Conservation (phyloP, 2,888 invertebrate genomes). For the Phanerotoma sp. region DNA sequence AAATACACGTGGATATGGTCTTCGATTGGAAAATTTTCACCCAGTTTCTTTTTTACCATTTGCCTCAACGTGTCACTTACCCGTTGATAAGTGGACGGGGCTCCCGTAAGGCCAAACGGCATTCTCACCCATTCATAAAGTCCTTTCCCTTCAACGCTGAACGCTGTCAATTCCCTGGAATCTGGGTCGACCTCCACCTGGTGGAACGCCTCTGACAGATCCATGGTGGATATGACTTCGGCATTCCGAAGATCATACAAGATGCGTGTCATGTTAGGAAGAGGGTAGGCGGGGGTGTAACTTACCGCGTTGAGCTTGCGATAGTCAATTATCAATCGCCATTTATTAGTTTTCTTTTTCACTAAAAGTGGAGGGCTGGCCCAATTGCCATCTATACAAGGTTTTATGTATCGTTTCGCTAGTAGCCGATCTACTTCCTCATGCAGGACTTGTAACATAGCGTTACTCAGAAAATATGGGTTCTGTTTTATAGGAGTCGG, state of each 20-base stretch:
- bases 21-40: neutral
- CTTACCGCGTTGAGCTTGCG: conserved; percentile 19
- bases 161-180: conserved; percentile 20
- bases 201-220: conserved; percentile 17
- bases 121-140: conserved; percentile 20
- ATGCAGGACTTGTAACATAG: conserved; percentile 11
- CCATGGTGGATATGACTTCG: conserved; percentile 30
- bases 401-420: conserved; percentile 11
- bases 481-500: conserved; percentile 15
- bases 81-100: conserved; percentile 18
- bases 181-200: neutral
- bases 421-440: conserved; percentile 18
- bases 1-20: neutral
- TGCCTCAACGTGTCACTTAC: conserved; percentile 6
- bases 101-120: conserved; percentile 25
- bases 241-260: conserved; percentile 22
- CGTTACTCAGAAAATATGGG: conserved; percentile 15
- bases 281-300: conserved; percentile 28
- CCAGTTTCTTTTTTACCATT: neutral
- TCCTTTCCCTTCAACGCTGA: conserved; percentile 23
- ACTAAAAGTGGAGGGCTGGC: conserved; percentile 24
- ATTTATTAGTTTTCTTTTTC: conserved; percentile 18
- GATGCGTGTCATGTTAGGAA: conserved; percentile 23
- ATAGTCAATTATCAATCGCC: conserved; percentile 26
- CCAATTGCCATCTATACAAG: conserved; percentile 22